phyloP scores from a whole-genome alignment of 1,140 invertebrate species.

The Drosophila busckii region DNA sequence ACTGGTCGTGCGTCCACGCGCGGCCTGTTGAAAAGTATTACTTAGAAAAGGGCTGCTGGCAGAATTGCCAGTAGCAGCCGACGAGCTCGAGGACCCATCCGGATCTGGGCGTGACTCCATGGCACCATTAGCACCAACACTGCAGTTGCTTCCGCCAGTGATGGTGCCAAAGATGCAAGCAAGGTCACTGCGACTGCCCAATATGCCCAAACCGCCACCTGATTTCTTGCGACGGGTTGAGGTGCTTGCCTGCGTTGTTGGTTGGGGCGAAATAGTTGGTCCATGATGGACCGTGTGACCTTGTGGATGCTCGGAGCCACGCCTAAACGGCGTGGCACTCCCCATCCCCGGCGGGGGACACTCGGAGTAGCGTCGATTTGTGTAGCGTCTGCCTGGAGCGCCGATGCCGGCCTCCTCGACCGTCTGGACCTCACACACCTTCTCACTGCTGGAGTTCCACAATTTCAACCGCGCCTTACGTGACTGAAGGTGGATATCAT shows the following conservation, averaged over 20 bases:
- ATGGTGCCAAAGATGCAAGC: constrained; percentile 85
- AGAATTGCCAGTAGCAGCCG: constrained; percentile 42
- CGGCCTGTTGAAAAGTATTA: constrained; percentile 50
- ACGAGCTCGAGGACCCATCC: constrained; percentile 46
- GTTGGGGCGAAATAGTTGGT: constrained; percentile 78
- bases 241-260: constrained; percentile 38
- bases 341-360: constrained; percentile 79
- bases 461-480: constrained; percentile 88
- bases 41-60: constrained; percentile 44
- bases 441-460: constrained; percentile 89
- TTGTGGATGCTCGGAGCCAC: constrained; percentile 84
- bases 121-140: constrained; percentile 89
- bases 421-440: constrained; percentile 88
- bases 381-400: constrained; percentile 81
- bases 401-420: constrained; percentile 83
- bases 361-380: constrained; percentile 86
- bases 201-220: constrained; percentile 80
- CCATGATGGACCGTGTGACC: too few species aligned
- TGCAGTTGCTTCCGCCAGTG: constrained; percentile 83
- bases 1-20: constrained; percentile 70
- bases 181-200: constrained; percentile 87
- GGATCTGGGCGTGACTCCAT: constrained; percentile 81
- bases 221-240: constrained; percentile 78
- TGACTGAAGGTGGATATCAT: constrained; percentile 88
- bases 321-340: constrained; percentile 81